Evolutionary conservation across 2,113 vertebrate genomes (phyloP), one percentile per base, ranked within the genome.

Genomic region (Etia nguti): DNA sequence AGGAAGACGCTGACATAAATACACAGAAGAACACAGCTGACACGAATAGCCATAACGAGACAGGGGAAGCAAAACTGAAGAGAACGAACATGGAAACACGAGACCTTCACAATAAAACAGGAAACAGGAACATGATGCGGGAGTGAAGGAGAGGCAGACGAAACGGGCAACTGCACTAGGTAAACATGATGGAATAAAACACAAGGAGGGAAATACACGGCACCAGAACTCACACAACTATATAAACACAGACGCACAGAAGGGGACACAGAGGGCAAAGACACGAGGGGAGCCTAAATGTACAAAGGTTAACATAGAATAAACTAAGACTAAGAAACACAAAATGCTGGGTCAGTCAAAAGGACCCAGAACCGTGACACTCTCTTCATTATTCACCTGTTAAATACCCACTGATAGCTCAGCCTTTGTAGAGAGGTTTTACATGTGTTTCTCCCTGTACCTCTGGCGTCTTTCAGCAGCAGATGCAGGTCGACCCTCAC

Each of bases 401-500:
- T 52, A 20, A 52, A 52, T 20, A 9, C 50, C 50, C 70, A 1
- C 82, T 70, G 46, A 83, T 1, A 31, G 36, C 26, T 34, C 22
- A 31, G 6, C 12, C 3, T 10, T 31, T 9, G 13, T 79, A 11
- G 3, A 79, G 10, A 29, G 24, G 59, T 92, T 87, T 95, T 90
- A 93, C 85, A 94, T 90, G 87, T 56, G 85, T 85, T 83, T 86
- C 82, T 94, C 80, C 93, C 8, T 89, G 59, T 85, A 16, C 36
- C 7, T 91, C 46, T 96, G 86, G 34, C 92, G 18, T 91, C 91
- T 96, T 97, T 89, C 93, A 99, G 98, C 99, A 99, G 96, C 98
- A 99, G 97, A 98, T 99, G 98, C 98, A 99, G 95, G 97, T 97
- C 56, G 98, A 99, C 93, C 98, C 98, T 9, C 98, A 99, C 95